phyloP scores from a whole-genome alignment of 2,113 vertebrate genomes.

The Indicator indicator region DNA sequence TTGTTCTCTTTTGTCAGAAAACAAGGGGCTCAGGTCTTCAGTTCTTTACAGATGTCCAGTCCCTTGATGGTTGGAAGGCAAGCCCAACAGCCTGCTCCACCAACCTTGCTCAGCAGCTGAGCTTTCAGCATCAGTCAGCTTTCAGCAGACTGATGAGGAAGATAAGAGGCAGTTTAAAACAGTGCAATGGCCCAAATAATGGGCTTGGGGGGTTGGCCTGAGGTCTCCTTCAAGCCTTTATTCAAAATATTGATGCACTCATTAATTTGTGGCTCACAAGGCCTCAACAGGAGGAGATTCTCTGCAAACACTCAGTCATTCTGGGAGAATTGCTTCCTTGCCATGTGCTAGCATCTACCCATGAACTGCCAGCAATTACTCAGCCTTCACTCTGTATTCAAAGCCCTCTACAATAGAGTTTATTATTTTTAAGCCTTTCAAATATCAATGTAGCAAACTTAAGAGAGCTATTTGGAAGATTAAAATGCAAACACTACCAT shows the following conservation, averaged over 20 bases:
- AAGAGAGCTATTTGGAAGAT: constrained; percentile 49
- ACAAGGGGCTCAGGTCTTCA: background rate
- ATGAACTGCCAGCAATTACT: constrained; percentile 24
- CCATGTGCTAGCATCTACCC: background rate
- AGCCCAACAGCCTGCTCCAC: background rate
- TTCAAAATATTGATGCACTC: background rate
- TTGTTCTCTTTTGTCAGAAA: background rate
- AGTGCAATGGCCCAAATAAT: background rate
- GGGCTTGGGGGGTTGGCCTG: background rate
- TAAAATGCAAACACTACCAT: constrained; percentile 31
- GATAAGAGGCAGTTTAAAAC: background rate
- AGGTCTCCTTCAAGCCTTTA: background rate
- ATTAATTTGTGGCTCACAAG: background rate
- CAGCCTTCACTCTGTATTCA: constrained; percentile 31
- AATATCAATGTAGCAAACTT: constrained; percentile 7
- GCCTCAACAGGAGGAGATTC: background rate
- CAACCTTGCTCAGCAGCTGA: background rate
- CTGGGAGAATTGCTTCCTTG: constrained; percentile 40
- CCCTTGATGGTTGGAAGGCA: background rate
- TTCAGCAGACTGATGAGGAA: background rate
- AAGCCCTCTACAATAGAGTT: constrained; percentile 41
- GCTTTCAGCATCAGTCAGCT: background rate
- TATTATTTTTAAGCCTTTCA: constrained; percentile 65
- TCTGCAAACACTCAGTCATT: background rate
- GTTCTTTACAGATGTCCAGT: background rate